phyloP scores from a whole-genome alignment of 2,113 vertebrate species.

The Sander vitreus region DNA sequence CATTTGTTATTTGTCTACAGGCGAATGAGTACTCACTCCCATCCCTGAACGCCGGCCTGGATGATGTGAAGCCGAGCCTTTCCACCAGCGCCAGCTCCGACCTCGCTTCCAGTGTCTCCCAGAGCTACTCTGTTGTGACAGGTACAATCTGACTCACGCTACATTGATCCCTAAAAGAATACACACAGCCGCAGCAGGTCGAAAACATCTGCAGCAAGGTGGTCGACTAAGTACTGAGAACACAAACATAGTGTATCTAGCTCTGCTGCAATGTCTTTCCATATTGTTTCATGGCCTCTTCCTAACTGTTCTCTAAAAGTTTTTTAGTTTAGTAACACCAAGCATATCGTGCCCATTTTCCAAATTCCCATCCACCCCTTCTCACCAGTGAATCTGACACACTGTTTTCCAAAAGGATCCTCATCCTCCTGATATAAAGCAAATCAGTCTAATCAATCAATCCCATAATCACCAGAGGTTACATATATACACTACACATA shows the following conservation, averaged over 20 bases:
- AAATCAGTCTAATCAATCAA: not conserved
- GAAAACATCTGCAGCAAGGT: slow-evolving; percentile 43
- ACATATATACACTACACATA: not conserved
- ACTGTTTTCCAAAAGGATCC: not conserved
- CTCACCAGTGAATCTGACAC: not conserved
- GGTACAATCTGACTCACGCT: slow-evolving; percentile 79
- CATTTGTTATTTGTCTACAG: slow-evolving; percentile 80
- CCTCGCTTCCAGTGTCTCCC: slow-evolving; percentile 97
- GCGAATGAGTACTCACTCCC: slow-evolving; percentile 98
- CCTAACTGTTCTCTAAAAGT: not conserved
- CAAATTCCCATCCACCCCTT: not conserved
- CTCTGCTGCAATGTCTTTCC: not conserved
- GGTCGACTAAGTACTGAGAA: slow-evolving; percentile 3
- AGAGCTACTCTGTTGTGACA: slow-evolving; percentile 98
- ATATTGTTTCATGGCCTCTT: not conserved
- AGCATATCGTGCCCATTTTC: not conserved
- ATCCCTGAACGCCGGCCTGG: slow-evolving; percentile 95
- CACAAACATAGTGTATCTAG: slow-evolving; percentile 7
- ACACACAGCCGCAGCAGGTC: slow-evolving; percentile 52
- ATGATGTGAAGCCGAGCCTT: slow-evolving; percentile 99
- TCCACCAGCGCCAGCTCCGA: slow-evolving; percentile 96
- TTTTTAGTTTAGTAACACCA: slow-evolving; percentile 6
- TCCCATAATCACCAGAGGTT: not conserved
- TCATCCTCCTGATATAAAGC: not conserved
- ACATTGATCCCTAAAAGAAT: slow-evolving; percentile 52